Percentiles rank a stretch among this genome's conserved stretches.
Evolutionary conservation across 2,888 invertebrate species (phyloP).

Genomic region (Polyploca ridens): DNA sequence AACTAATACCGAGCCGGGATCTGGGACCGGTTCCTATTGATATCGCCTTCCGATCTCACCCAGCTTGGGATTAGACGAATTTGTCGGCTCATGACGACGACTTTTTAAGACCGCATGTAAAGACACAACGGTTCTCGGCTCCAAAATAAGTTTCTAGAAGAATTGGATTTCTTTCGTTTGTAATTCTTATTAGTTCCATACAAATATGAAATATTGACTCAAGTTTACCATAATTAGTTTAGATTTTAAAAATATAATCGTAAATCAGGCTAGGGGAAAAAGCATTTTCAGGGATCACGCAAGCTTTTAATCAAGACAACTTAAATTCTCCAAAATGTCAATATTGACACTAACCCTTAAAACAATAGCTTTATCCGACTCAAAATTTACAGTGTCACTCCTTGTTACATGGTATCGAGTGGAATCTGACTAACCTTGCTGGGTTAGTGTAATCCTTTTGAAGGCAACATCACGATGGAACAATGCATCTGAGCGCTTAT

Average conservation of each 20-base stretch:
- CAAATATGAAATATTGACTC: no score
- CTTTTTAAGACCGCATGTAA: background rate
- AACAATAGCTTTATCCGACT: background rate
- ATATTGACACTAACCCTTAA: background rate
- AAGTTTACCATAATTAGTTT: no score
- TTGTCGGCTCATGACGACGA: slow-evolving; percentile 20
- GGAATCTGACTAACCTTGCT: slow-evolving; percentile 15
- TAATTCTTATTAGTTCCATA: no score
- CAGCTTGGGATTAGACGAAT: slow-evolving; percentile 28
- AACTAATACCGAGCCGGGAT: slow-evolving; percentile 38
- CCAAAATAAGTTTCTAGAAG: background rate
- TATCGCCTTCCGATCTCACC: slow-evolving; percentile 30
- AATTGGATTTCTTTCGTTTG: background rate
- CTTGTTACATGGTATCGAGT: background rate
- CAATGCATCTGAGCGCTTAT: slow-evolving; percentile 6
- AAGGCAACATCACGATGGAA: slow-evolving; percentile 22
- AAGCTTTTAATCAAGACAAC: background rate
- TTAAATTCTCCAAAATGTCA: background rate
- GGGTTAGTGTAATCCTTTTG: slow-evolving; percentile 32
- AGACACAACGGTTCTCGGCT: background rate
- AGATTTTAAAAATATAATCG: no score
- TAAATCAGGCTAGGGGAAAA: no score
- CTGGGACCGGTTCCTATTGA: slow-evolving; percentile 49
- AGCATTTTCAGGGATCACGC: background rate
- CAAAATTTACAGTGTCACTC: background rate